phyloP scores from a whole-genome alignment of 1,140 invertebrate species.

The Ceratosolen solmsi region DNA sequence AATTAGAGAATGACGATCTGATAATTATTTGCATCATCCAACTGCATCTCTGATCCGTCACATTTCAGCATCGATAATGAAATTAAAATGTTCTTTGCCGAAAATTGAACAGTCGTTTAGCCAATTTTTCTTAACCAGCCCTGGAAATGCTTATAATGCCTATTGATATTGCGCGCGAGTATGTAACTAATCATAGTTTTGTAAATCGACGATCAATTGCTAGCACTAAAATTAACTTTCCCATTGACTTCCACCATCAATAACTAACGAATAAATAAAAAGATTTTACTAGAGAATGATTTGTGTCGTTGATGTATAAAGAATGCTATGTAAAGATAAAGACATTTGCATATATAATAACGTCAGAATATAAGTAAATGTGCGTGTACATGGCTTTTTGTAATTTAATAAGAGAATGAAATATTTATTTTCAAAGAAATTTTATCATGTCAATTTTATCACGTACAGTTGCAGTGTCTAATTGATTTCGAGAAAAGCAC shows the following conservation, averaged over 20 bases:
- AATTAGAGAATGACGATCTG: too few relatives aligned
- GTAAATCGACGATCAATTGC: slow-evolving; percentile 39
- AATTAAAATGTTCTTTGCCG: too few relatives aligned
- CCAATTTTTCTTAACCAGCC: neutral
- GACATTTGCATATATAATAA: slow-evolving; percentile 49
- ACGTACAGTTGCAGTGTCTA: neutral
- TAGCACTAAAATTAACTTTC: slow-evolving; percentile 37
- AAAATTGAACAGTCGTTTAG: too few relatives aligned
- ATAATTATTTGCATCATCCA: too few relatives aligned
- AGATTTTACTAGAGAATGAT: slow-evolving; percentile 24
- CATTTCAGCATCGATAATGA: too few relatives aligned
- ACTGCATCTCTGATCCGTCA: too few relatives aligned
- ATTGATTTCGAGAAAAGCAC: too few relatives aligned
- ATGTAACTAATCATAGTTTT: slow-evolving; percentile 19
- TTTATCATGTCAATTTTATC: neutral
- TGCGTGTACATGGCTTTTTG: neutral
- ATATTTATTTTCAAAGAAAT: slow-evolving; percentile 8
- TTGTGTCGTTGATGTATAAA: slow-evolving; percentile 46
- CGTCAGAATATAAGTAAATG: slow-evolving; percentile 21
- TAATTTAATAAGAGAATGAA: slow-evolving; percentile 26
- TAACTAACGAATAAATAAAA: slow-evolving; percentile 39
- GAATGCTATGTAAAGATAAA: slow-evolving; percentile 52
- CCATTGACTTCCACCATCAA: slow-evolving; percentile 28
- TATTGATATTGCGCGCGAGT: slow-evolving; percentile 3
- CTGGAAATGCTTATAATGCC: neutral